These are phyloP conservation scores for Stictonetta naevosa DNA, from an alignment of 2,113 vertebrate species.

Conservation along the genomic window DNA sequence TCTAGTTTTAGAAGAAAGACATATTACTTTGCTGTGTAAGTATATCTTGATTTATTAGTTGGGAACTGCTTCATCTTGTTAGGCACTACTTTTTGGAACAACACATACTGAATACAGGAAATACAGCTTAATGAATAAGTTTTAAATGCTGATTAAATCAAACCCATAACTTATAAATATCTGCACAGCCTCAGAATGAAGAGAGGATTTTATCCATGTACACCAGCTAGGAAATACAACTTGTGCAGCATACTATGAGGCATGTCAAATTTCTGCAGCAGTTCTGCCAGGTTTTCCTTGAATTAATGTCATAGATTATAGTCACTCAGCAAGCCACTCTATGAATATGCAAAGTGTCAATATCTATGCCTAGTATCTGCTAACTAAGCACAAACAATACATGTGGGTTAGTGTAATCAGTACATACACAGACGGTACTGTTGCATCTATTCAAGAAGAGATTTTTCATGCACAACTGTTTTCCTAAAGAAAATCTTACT, in stretches of 20 bases:
- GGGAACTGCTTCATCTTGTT: neutral
- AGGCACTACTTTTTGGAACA: neutral
- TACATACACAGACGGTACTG: neutral
- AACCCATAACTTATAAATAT: neutral
- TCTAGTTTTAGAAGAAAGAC: neutral
- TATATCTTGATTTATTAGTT: neutral
- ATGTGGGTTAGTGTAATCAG: neutral
- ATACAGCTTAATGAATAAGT: neutral
- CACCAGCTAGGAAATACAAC: neutral
- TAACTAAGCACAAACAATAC: neutral
- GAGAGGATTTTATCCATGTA: neutral
- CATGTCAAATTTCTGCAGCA: neutral
- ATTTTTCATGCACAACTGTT: neutral
- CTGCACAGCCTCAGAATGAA: neutral
- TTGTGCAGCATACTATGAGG: neutral
- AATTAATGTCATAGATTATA: neutral
- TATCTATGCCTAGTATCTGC: neutral
- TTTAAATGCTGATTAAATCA: neutral
- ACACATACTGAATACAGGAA: neutral
- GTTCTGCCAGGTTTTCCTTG: neutral
- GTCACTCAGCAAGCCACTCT: neutral
- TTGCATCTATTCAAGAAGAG: neutral
- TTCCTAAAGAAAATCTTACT: constrained; percentile 76
- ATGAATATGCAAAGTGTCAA: neutral
- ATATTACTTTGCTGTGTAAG: neutral